Conservation (phyloP, 2,797 vertebrate species). For the Mionectes olivaceus region DNA sequence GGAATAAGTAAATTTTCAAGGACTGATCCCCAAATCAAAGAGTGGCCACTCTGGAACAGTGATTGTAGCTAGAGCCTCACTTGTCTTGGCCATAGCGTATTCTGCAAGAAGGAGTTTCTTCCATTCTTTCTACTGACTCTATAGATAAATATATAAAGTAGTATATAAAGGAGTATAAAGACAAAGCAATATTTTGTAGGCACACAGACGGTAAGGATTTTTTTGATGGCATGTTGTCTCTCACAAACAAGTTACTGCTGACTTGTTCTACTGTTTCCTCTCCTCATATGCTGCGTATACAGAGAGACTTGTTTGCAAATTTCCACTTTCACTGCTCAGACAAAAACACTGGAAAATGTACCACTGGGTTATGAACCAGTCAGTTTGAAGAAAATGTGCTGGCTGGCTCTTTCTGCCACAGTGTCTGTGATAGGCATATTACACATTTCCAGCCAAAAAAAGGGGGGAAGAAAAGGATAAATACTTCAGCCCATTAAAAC, state of each 20-base stretch:
- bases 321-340: constrained; percentile 27
- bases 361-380: constrained; percentile 58
- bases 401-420: constrained; percentile 43
- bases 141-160: background rate
- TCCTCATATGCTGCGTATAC: background rate
- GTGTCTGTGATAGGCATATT: constrained; percentile 6
- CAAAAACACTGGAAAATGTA: constrained; percentile 23
- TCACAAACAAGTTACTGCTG: constrained; percentile 36
- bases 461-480: accelerated
- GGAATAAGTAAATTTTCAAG: background rate
- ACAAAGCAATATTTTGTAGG: background rate
- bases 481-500: background rate
- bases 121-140: background rate
- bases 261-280: constrained; percentile 19
- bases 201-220: background rate
- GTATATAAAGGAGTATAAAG: background rate
- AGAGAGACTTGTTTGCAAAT: constrained; percentile 51
- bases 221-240: constrained; percentile 18
- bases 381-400: constrained; percentile 53
- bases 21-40: background rate
- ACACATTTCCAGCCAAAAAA: constrained; percentile 24
- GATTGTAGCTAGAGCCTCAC: background rate
- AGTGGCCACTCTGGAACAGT: accelerated
- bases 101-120: background rate
- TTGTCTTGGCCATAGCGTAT: background rate